phyloP scores from a whole-genome alignment of 64 coral and sea anemone species.

The Catalaphyllia jardinei region DNA sequence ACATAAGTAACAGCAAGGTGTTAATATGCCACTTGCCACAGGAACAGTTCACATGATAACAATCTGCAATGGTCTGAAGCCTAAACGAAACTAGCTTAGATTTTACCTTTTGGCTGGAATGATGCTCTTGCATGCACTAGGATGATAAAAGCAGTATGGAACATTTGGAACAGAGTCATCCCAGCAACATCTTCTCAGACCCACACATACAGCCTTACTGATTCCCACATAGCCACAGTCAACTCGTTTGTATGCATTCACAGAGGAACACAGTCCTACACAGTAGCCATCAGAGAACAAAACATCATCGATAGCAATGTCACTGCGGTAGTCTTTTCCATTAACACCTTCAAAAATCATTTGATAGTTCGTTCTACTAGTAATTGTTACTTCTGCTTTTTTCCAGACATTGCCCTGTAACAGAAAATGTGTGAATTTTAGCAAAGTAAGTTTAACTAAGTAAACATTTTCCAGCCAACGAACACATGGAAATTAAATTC shows the following conservation, averaged over 20 bases:
- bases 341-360: constrained; percentile 89
- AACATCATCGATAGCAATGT: constrained; percentile 96
- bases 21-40: too few species aligned
- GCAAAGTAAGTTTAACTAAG: neutral
- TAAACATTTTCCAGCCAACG: too few species aligned
- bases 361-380: constrained; percentile 52
- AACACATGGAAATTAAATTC: neutral
- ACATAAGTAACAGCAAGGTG: too few species aligned
- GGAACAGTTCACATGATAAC: too few species aligned
- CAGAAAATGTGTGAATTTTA: neutral
- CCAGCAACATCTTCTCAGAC: constrained; percentile 83
- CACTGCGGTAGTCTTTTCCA: constrained; percentile 76
- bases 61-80: too few species aligned
- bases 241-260: constrained; percentile 66
- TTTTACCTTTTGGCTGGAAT: constrained; percentile 32
- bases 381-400: constrained; percentile 75
- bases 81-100: neutral
- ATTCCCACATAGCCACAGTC: constrained; percentile 88
- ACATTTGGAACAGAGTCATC: constrained; percentile 78
- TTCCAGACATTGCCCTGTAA: constrained; percentile 92
- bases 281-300: constrained; percentile 78
- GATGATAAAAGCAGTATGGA: constrained; percentile 95
- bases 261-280: constrained; percentile 84
- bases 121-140: constrained; percentile 77
- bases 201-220: constrained; percentile 60